Evolutionary conservation across 2,797 vertebrate genomes (phyloP), one percentile per base, ranked within the genome.

Genomic region (Eleutherodactylus coqui): DNA sequence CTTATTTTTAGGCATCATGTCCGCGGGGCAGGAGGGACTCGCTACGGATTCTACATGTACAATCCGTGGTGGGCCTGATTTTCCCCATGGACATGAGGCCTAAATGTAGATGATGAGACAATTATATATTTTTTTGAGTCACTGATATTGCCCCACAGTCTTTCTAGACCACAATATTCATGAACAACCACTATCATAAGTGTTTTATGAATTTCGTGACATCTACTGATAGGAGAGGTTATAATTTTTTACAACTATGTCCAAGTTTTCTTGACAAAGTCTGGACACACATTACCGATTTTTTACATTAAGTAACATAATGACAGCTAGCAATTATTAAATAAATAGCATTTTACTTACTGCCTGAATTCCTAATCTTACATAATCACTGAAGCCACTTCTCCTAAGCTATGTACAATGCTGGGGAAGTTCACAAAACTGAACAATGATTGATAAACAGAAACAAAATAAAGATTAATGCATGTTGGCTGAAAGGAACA

Each of bases 381-480:
- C 17, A 51, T 34, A 53, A 34, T 53, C 29, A 0, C 19, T 24
- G 47, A 21, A 53, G 7, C 47, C 16, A 36, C 36, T 58, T n/a
- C 36, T 41, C 34, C 34, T 16, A 43, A 45, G 32, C 47, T 34
- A 1, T n/a, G 32, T 27, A 51, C 24, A 76, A 27, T 38, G 24
- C 36, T 60, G 76, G 60, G 51, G 76, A 78, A 60, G 34, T 60
- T 53, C 53, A 41, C 76, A 78, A 60, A 78, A 78, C 34, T 11
- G 34, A 58, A 27, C 32, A 58, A 58, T 84, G 55, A 84, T 75
- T 76, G 72, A 84, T 45, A 76, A 78, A 78, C 34, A 27, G 29
- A 27, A 47, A 84, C 29, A 84, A 38, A 84, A 84, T 60, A 73
- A 73, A 83, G 81, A 83, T 53, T 82, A 43, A 83, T 83, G 70